Conservation (phyloP, 2,888 invertebrate genomes). For the Dasypolia templi region DNA sequence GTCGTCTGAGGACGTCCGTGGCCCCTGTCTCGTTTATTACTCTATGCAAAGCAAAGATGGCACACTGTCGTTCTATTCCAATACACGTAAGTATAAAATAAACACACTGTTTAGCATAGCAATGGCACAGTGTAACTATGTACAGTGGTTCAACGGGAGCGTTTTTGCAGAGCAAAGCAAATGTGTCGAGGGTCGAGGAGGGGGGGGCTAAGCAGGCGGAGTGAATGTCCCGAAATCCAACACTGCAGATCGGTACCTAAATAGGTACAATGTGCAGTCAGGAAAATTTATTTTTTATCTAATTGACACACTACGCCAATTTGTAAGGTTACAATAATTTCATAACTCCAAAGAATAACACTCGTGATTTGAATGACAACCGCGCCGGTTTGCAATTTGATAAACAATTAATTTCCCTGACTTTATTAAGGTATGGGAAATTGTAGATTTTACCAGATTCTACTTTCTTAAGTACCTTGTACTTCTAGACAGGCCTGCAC, state of each 20-base stretch:
- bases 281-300: neutral
- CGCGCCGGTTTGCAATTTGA: neutral
- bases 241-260: too few species aligned
- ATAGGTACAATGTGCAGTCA: neutral
- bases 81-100: neutral
- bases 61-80: slow-evolving; percentile 36
- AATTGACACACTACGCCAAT: neutral
- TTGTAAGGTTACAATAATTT: too few species aligned
- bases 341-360: neutral
- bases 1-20: neutral
- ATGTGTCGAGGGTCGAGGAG: neutral
- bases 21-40: slow-evolving; percentile 5
- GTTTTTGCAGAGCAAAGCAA: neutral
- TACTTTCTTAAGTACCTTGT: too few species aligned
- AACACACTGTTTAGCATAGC: neutral
- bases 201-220: neutral
- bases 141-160: slow-evolving; percentile 3
- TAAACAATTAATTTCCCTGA: neutral
- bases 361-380: neutral
- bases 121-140: neutral
- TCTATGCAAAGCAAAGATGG: slow-evolving; percentile 7
- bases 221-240: neutral
- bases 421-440: neutral
- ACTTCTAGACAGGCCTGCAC: too few species aligned
- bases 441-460: too few species aligned